Evolutionary conservation across 1,140 invertebrate genomes (phyloP).

Genomic region (Zelostemma sp.): DNA sequence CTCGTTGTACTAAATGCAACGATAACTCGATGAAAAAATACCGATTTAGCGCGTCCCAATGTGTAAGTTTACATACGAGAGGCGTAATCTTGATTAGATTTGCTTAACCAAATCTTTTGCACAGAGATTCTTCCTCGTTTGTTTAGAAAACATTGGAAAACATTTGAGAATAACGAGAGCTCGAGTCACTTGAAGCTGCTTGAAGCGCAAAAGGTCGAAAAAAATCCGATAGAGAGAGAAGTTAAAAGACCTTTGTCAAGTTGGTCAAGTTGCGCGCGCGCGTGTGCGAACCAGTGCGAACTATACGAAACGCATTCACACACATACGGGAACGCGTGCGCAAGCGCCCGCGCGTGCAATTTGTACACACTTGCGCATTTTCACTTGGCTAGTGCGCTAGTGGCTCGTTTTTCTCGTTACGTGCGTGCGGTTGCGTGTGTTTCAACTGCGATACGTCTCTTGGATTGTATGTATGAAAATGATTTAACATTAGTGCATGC

Average conservation of each 20-base stretch:
- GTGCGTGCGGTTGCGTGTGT: not conserved
- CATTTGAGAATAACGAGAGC: too few species aligned
- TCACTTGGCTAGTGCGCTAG: not conserved
- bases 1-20: not conserved
- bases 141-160: too few species aligned
- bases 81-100: not conserved
- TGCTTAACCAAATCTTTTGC: too few species aligned
- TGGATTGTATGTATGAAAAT: not conserved
- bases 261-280: conserved; percentile 3
- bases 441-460: not conserved
- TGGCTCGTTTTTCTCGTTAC: conserved; percentile 3
- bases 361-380: not conserved
- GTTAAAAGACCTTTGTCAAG: not conserved
- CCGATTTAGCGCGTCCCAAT: not conserved
- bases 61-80: not conserved
- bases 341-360: too few species aligned
- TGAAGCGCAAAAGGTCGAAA: not conserved
- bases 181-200: too few species aligned
- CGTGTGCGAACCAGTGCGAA: conserved; percentile 10
- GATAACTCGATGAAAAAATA: not conserved
- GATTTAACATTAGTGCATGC: conserved; percentile 5
- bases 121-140: not conserved
- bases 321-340: not conserved
- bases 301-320: not conserved
- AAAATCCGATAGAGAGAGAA: conserved; percentile 1